A percentile compares a stretch with the other conserved stretches of the same genome.
phyloP scores from a whole-genome alignment of 37 sponge, comb jelly and placozoan genomes.

The Cliona cf. orientalis region DNA sequence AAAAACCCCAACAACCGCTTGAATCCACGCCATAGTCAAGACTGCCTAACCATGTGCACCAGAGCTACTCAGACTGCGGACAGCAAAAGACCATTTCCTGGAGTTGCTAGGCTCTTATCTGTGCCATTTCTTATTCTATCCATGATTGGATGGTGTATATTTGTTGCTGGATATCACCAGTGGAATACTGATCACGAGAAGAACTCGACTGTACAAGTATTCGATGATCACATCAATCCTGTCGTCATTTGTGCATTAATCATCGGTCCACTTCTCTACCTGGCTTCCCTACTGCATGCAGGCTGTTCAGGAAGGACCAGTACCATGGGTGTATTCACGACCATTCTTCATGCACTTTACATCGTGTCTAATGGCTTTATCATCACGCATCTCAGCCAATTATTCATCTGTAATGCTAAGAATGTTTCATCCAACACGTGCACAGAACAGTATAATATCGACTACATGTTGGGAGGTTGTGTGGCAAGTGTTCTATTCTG shows the following conservation, averaged over 20 bases:
- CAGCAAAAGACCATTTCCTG: neutral
- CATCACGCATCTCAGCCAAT: neutral
- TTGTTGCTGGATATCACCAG: neutral
- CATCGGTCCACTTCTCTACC: constrained; percentile 3
- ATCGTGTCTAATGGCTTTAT: neutral
- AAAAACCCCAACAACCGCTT: neutral
- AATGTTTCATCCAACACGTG: too few species aligned
- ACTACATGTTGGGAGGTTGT: too few species aligned
- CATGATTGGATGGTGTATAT: constrained; percentile 4
- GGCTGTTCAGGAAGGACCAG: constrained; percentile 5
- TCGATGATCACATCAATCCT: too few species aligned
- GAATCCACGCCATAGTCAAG: neutral
- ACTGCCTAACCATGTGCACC: too few species aligned
- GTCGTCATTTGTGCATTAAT: too few species aligned
- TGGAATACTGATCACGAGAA: too few species aligned
- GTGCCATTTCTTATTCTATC: neutral
- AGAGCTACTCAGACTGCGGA: too few species aligned
- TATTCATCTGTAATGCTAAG: too few species aligned
- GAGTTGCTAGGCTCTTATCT: constrained; percentile 6
- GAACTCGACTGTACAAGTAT: too few species aligned
- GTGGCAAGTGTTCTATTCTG: too few species aligned
- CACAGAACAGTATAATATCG: too few species aligned
- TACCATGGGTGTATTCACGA: constrained; percentile 7
- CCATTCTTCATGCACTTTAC: neutral
- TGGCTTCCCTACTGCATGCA: neutral